Conservation (phyloP, 2,797 vertebrate genomes). For the Schizopygopsis malacanthus region DNA sequence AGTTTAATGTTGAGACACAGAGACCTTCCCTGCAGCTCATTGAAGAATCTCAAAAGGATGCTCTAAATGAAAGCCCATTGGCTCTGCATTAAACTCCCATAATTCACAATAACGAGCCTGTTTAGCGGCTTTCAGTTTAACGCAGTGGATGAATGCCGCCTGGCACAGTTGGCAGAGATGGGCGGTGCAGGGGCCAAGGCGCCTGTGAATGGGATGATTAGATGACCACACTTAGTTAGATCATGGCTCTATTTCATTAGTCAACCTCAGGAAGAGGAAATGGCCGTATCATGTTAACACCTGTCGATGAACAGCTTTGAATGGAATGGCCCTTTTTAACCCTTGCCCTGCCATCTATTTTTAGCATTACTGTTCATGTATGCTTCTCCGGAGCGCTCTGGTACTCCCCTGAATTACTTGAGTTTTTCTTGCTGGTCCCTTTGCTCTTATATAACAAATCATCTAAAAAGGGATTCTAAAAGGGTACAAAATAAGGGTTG, state of each 20-base stretch:
- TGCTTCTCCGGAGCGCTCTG: background rate
- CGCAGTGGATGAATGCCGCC: constrained; percentile 65
- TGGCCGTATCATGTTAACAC: background rate
- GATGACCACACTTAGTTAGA: constrained; percentile 69
- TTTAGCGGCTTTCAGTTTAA: constrained; percentile 65
- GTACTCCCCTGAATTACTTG: background rate
- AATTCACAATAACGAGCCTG: constrained; percentile 63
- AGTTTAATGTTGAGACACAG: constrained; percentile 45
- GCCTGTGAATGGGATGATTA: constrained; percentile 69
- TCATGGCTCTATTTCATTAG: constrained; percentile 54
- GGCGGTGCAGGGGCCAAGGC: constrained; percentile 65
- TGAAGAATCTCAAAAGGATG: constrained; percentile 50
- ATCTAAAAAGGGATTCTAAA: background rate
- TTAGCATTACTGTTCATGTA: background rate
- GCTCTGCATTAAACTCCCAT: constrained; percentile 63
- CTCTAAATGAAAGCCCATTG: constrained; percentile 62
- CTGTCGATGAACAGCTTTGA: background rate
- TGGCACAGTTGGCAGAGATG: constrained; percentile 67
- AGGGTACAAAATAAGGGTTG: background rate
- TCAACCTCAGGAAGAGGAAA: background rate
- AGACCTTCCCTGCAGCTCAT: constrained; percentile 42
- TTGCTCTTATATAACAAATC: background rate
- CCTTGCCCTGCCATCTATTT: constrained; percentile 21
- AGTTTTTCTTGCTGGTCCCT: background rate
- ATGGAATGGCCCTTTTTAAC: background rate